A percentile compares a stretch with the other conserved stretches of the same genome.
Evolutionary conservation across 2,113 vertebrate species (phyloP).

Genomic region (Corythaixoides concolor): DNA sequence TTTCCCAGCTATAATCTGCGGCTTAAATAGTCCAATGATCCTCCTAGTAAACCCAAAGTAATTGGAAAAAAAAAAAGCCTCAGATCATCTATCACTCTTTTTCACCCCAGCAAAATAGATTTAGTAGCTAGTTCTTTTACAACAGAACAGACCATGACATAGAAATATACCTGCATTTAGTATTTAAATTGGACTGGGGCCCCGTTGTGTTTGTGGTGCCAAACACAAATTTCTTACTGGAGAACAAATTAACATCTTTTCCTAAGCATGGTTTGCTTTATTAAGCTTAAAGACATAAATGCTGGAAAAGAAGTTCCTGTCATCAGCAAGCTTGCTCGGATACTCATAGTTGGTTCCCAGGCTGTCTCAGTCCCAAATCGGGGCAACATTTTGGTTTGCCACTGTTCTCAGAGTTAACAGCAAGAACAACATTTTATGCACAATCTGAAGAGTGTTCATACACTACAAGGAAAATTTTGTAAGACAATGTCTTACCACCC

Average conservation of each 20-base stretch:
- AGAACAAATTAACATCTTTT: neutral
- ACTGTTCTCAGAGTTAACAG: neutral
- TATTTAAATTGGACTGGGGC: neutral
- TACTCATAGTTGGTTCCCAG: neutral
- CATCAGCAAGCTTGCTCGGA: neutral
- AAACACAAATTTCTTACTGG: neutral
- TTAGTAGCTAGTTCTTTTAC: neutral
- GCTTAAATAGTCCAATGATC: fast-evolving
- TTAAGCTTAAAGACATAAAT: neutral
- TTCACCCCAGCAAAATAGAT: neutral
- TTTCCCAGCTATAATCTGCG: no score
- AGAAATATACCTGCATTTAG: neutral
- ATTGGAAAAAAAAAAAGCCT: neutral
- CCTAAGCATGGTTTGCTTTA: neutral
- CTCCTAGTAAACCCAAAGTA: neutral
- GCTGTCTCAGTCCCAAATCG: neutral
- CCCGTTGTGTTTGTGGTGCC: neutral
- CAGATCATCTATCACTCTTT: no score
- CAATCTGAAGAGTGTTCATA: neutral
- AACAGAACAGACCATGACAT: neutral
- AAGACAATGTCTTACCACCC: neutral
- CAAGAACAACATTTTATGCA: neutral
- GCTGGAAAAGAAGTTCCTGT: neutral
- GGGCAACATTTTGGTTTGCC: neutral
- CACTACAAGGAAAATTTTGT: neutral